phyloP scores from a whole-genome alignment of 92 coral and sea anemone genomes.

The Siderastrea radians region DNA sequence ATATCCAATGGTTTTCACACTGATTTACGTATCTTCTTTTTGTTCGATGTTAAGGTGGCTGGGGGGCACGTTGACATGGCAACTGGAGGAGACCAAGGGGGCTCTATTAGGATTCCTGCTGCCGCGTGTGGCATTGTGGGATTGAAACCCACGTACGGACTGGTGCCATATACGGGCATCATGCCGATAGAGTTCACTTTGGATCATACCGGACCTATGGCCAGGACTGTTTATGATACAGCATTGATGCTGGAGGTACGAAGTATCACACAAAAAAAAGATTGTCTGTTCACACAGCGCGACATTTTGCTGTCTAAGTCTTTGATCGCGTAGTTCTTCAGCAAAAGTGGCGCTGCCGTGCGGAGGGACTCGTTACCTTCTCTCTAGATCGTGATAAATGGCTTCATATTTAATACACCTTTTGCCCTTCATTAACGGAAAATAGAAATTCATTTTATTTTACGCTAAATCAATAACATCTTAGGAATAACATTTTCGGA shows the following conservation, averaged over 20 bases:
- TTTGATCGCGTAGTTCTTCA: too few relatives aligned
- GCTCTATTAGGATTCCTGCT: slow-evolving; percentile 87
- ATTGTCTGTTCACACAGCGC: too few relatives aligned
- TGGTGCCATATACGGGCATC: slow-evolving; percentile 90
- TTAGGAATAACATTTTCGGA: too few relatives aligned
- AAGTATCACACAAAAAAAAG: background rate
- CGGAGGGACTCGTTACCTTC: too few relatives aligned
- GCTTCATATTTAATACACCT: too few relatives aligned
- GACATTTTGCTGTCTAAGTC: too few relatives aligned
- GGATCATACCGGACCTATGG: slow-evolving; percentile 85
- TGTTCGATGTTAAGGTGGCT: slow-evolving; percentile 66
- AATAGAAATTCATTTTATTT: too few relatives aligned
- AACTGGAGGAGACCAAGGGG: slow-evolving; percentile 90
- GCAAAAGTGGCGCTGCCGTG: too few relatives aligned
- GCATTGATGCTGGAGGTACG: slow-evolving; percentile 82
- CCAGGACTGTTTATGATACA: slow-evolving; percentile 76
- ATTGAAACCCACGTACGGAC: slow-evolving; percentile 85
- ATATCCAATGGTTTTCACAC: too few relatives aligned
- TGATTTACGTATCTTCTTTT: background rate
- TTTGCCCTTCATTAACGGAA: too few relatives aligned
- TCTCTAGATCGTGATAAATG: too few relatives aligned
- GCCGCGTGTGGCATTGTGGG: slow-evolving; percentile 90
- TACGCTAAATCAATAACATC: too few relatives aligned
- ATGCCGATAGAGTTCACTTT: slow-evolving; percentile 66
- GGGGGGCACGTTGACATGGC: slow-evolving; percentile 90